phyloP scores from a whole-genome alignment of 1,140 invertebrate genomes.

The Trinorchestia longiramus region DNA sequence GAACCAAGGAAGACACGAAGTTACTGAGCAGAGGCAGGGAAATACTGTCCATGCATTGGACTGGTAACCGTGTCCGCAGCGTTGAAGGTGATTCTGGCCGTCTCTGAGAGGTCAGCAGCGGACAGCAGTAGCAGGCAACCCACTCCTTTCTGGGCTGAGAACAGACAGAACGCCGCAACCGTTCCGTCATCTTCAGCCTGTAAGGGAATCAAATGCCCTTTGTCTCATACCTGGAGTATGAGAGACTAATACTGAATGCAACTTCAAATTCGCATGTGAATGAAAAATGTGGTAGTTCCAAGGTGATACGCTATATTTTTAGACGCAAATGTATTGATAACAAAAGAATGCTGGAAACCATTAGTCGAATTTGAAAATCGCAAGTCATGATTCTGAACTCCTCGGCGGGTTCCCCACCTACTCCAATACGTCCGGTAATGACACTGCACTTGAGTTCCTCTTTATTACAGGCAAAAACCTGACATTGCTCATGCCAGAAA shows the following conservation, averaged over 20 bases:
- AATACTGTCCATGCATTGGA: neutral
- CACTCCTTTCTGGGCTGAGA: neutral
- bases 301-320: neutral
- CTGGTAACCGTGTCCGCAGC: neutral
- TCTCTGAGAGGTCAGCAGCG: neutral
- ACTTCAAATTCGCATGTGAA: neutral
- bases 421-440: neutral
- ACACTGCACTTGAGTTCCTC: neutral
- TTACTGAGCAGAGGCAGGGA: neutral
- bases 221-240: neutral
- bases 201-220: neutral
- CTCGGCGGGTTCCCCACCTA: neutral
- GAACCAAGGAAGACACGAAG: neutral
- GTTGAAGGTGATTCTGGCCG: slow-evolving; percentile 11
- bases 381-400: neutral
- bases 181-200: slow-evolving; percentile 21
- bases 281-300: neutral
- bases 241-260: neutral
- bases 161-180: slow-evolving; percentile 28
- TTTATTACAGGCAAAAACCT: no score
- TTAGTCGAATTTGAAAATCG: neutral
- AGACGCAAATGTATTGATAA: neutral
- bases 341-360: neutral
- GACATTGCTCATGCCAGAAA: no score
- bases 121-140: slow-evolving; percentile 20